Conservation (phyloP, 2,113 vertebrate genomes). For the Heterotilapia buettikoferi region DNA sequence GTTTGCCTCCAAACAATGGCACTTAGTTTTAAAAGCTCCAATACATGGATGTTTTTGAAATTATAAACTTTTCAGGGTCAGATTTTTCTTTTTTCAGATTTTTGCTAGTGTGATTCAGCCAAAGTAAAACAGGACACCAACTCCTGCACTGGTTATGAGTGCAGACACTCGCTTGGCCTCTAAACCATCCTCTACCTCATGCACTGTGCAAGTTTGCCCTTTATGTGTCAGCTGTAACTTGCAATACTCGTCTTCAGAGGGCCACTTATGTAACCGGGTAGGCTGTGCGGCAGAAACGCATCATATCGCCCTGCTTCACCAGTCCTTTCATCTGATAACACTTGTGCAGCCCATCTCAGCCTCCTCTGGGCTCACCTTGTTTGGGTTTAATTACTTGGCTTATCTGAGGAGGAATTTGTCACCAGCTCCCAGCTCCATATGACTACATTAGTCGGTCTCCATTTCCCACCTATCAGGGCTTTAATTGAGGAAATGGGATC, state of each 20-base stretch:
- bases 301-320: conserved; percentile 1
- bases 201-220: not conserved
- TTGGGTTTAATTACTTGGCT: not conserved
- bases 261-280: conserved; percentile 40
- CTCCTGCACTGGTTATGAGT: not conserved
- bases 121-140: not conserved
- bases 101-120: not conserved
- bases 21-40: not conserved
- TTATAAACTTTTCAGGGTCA: not conserved
- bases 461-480: not conserved
- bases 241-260: conserved; percentile 6
- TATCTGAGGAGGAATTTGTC: not conserved
- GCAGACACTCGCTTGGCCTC: not conserved
- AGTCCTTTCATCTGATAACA: conserved; percentile 20
- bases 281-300: conserved; percentile 15
- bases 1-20: not conserved
- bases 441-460: not conserved
- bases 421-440: not conserved
- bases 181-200: not conserved
- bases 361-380: not conserved
- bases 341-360: not conserved
- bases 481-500: not conserved
- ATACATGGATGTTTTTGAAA: not conserved
- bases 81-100: not conserved
- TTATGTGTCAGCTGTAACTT: not conserved